These are phyloP conservation scores for Oscheius sp. DNA, from an alignment of 2,888 invertebrate genomes.

Conservation along the genomic window DNA sequence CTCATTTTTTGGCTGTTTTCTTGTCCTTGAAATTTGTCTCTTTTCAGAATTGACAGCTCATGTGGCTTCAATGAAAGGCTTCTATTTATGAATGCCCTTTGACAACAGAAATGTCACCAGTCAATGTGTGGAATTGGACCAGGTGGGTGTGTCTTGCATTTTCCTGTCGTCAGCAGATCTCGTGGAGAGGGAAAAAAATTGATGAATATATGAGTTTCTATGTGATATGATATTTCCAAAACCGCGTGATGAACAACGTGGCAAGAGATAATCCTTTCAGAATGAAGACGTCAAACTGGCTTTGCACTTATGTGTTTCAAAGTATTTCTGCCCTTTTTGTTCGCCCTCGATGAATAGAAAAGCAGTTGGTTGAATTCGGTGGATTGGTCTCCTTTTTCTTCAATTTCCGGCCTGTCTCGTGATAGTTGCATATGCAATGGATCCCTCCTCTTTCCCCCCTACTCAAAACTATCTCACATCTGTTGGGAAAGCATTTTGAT, in stretches of 20 bases:
- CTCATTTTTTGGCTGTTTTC: no score
- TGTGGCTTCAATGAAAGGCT: conserved; percentile 2
- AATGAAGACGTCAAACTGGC: background rate
- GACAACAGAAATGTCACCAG: background rate
- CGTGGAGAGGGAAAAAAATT: background rate
- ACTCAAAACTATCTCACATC: background rate
- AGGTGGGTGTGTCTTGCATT: no score
- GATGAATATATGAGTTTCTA: background rate
- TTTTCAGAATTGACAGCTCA: background rate
- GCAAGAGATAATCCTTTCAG: background rate
- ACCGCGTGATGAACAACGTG: background rate
- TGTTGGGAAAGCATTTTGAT: no score
- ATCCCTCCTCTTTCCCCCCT: conserved; percentile 3
- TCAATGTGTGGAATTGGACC: no score
- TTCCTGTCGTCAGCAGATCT: no score
- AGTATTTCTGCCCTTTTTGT: background rate
- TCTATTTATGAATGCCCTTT: background rate
- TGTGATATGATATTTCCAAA: background rate
- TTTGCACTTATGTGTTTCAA: background rate
- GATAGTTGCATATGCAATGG: background rate
- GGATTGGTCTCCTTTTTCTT: background rate
- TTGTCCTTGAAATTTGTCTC: background rate
- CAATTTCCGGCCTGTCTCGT: background rate
- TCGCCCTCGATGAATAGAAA: background rate
- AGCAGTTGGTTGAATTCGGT: background rate